phyloP scores from a whole-genome alignment of 2,113 vertebrate species.

The Chloroceryle aenea region DNA sequence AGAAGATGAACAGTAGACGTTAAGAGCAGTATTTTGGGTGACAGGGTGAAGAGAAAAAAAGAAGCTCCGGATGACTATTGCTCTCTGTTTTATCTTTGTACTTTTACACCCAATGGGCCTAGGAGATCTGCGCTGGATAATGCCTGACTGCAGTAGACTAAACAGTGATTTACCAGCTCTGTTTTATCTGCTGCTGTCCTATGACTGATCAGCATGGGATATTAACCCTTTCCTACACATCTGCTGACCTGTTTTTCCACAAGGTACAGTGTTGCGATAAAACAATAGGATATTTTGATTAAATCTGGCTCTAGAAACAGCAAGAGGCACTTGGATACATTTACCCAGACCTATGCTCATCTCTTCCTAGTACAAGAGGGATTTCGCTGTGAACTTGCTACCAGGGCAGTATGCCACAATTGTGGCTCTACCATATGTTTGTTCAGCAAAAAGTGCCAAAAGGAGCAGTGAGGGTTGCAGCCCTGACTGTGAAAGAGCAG shows the following conservation, averaged over 20 bases:
- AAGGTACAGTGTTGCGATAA: not conserved
- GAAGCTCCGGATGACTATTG: not conserved
- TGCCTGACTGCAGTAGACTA: constrained; percentile 58
- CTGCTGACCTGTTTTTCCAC: constrained; percentile 7
- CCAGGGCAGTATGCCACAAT: not conserved
- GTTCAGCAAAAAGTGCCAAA: not conserved
- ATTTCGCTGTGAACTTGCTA: not conserved
- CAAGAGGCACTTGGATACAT: not conserved
- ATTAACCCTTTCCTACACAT: constrained; percentile 44
- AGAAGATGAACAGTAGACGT: not conserved
- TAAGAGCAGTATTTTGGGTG: not conserved
- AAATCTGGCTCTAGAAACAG: not conserved
- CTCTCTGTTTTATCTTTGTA: constrained; percentile 50
- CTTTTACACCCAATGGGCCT: constrained; percentile 22
- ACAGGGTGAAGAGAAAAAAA: not conserved
- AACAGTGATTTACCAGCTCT: constrained; percentile 69
- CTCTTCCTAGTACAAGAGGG: not conserved
- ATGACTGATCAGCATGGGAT: not conserved
- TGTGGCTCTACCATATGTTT: not conserved
- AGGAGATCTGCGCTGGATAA: constrained; percentile 45
- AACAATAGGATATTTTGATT: not conserved
- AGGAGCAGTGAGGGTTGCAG: not conserved
- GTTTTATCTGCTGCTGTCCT: constrained; percentile 34
- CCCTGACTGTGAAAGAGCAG: not conserved
- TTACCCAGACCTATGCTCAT: not conserved